Conservation (phyloP, 2,888 invertebrate species). For the Tanytarsus gracilentus region DNA sequence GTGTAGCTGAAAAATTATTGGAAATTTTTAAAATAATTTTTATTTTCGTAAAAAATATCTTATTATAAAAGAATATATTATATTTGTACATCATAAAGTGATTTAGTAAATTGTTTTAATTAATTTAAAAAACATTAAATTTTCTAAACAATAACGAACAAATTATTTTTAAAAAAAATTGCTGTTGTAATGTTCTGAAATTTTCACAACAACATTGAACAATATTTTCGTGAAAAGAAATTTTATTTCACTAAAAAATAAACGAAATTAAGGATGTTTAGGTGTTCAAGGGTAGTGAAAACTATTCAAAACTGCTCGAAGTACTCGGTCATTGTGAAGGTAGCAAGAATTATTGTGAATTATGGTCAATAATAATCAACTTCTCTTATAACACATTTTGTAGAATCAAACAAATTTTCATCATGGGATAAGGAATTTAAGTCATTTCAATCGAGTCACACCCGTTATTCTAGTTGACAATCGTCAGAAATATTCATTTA, state of each 20-base stretch:
- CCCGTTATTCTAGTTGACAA: background rate
- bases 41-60: too few species aligned
- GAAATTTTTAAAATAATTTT: background rate
- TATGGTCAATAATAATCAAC: background rate
- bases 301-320: constrained; percentile 1
- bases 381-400: background rate
- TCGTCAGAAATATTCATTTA: background rate
- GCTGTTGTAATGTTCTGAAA: too few species aligned
- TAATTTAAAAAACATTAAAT: too few species aligned
- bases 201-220: too few species aligned
- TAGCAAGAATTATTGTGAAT: background rate
- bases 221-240: too few species aligned
- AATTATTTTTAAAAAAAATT: too few species aligned
- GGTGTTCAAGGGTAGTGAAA: background rate
- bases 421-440: constrained; percentile 19
- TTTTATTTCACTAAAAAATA: too few species aligned
- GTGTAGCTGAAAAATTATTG: background rate
- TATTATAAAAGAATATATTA: too few species aligned
- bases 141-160: too few species aligned
- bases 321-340: background rate
- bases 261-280: constrained; percentile 6
- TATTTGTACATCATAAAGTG: too few species aligned
- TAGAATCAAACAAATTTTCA: background rate
- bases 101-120: too few species aligned
- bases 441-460: constrained; percentile 4